Percentiles rank a stretch among this genome's conserved stretches.
These are phyloP conservation scores for Caenorhabditis sp. DNA, from an alignment of 2,888 invertebrate species.

Conservation along the genomic window DNA sequence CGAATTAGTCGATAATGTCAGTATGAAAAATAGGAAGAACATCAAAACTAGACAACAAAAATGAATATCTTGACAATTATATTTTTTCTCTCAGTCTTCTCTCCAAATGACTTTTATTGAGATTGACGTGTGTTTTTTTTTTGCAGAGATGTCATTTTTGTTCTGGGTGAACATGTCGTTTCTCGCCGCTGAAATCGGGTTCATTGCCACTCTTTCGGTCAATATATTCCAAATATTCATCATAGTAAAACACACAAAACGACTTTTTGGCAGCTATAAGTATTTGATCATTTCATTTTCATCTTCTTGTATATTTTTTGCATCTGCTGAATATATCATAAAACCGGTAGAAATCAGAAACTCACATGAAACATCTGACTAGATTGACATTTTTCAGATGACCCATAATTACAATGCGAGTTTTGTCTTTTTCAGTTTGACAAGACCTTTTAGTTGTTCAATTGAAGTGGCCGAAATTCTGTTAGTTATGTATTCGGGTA, in stretches of 20 bases:
- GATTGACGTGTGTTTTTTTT: too few species aligned
- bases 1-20: neutral
- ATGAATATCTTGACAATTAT: too few species aligned
- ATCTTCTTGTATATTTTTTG: slow-evolving; percentile 19
- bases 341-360: slow-evolving; percentile 15
- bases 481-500: slow-evolving; percentile 31
- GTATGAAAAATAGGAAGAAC: neutral
- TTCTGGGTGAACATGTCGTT: slow-evolving; percentile 18
- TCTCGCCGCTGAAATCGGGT: slow-evolving; percentile 30
- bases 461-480: slow-evolving; percentile 20
- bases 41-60: neutral
- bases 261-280: slow-evolving; percentile 28
- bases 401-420: slow-evolving; percentile 34
- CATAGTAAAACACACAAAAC: slow-evolving; percentile 23
- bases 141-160: slow-evolving; percentile 26
- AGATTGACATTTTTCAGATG: slow-evolving; percentile 12
- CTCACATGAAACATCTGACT: neutral
- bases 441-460: slow-evolving; percentile 25
- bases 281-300: slow-evolving; percentile 24
- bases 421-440: slow-evolving; percentile 28
- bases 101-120: too few species aligned
- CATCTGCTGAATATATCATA: slow-evolving; percentile 26
- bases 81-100: neutral
- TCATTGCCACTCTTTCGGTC: slow-evolving; percentile 13
- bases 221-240: slow-evolving; percentile 26